Evolutionary conservation across 2,797 vertebrate genomes (phyloP).

Genomic region (Ataeniobius toweri): DNA sequence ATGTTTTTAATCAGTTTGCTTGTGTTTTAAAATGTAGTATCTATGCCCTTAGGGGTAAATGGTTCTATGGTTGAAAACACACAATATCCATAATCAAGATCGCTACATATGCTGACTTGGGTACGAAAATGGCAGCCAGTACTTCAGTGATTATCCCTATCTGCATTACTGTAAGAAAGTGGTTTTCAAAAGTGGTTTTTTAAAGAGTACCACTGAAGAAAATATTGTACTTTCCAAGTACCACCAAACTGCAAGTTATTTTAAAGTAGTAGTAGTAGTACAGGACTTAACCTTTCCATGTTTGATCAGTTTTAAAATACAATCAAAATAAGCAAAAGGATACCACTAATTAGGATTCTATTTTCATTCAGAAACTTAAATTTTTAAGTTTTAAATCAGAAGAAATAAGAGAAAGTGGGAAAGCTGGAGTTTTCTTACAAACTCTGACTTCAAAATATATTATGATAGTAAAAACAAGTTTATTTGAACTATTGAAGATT

Average conservation of each 20-base stretch:
- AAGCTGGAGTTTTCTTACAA: no score
- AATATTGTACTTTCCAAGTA: background rate
- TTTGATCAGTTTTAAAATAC: background rate
- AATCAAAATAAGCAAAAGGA: background rate
- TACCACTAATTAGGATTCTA: background rate
- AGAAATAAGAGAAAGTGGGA: no score
- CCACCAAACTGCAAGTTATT: background rate
- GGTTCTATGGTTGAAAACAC: background rate
- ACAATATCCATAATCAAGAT: background rate
- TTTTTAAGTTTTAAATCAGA: background rate
- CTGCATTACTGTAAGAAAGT: no score
- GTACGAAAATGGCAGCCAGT: background rate
- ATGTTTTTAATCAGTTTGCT: conserved; percentile 10
- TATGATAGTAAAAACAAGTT: no score
- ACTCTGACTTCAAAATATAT: no score
- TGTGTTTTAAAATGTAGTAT: conserved; percentile 13
- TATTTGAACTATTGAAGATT: no score
- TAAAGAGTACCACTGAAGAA: no score
- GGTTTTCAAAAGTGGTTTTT: no score
- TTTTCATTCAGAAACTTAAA: background rate
- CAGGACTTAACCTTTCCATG: background rate
- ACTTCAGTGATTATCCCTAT: no score
- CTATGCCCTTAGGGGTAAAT: background rate
- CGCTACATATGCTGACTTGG: background rate
- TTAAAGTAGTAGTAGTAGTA: background rate